Evolutionary conservation across 2,113 vertebrate species (phyloP), one percentile per base, ranked within the genome.

Genomic region (Tinamus guttatus): DNA sequence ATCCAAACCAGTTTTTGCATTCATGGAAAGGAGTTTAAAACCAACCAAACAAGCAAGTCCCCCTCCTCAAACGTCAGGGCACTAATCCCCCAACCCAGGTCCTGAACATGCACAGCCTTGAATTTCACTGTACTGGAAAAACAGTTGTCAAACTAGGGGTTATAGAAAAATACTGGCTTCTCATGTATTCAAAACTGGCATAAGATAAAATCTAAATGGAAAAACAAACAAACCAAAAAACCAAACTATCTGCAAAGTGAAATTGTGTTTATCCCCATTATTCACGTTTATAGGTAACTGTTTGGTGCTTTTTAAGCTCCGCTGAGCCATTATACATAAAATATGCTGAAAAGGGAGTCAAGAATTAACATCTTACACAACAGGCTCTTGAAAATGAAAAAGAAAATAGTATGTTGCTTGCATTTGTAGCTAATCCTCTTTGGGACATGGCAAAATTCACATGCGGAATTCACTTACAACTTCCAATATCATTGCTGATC

Each of bases 401-500:
- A 94, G 85, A 87, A 97, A 98, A 97, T 96, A 98, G 94, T 98
- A 97, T 97, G 97, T 96, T 97, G 91, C 96, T 97, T 97, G 93
- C 98, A 97, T 97, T 98, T 97, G 87, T 88, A 97, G 98, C 95
- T 98, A 99, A 99, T 99, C 98, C 98, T 98, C 98, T 98, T 99
- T 98, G 97, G 97, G 98, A 98, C 97, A 98, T 87, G 94, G 97
- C 93, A 97, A 97, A 97, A 98, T 97, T 90, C 96, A 98, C 98
- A 95, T 93, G 90, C 93, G 97, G 98, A 98, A 98, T 97, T 98
- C 96, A 92, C 94, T 97, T 96, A 98, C 97, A 98, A 98, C 95
- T 97, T 98, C 98, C 98, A 98, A 96, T 98, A 98, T 97, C 96
- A 97, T 18, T 93, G 93, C 87, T 97, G 95, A 96, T 97, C 94